phyloP scores from a whole-genome alignment of 2,113 vertebrate species.

The Catharus fuscescens region DNA sequence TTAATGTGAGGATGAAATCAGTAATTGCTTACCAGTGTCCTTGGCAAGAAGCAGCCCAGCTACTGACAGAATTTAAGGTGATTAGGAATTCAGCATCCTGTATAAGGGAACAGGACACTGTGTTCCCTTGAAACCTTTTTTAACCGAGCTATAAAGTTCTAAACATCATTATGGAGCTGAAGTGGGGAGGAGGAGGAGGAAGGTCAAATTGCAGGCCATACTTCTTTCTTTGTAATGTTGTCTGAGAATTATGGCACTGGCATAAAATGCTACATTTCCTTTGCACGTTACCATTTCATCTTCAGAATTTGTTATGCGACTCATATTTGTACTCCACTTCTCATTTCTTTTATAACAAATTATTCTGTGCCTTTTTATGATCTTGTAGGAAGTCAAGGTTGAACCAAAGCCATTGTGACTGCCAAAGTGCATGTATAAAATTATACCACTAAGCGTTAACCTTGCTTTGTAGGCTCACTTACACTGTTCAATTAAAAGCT shows the following conservation, averaged over 20 bases:
- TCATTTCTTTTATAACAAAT: slow-evolving; percentile 53
- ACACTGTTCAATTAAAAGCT: slow-evolving; percentile 65
- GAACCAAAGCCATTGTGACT: slow-evolving; percentile 57
- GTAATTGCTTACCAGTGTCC: background rate
- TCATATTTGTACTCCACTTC: slow-evolving; percentile 43
- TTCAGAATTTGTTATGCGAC: slow-evolving; percentile 43
- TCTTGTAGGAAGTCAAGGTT: slow-evolving; percentile 65
- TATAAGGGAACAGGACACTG: background rate
- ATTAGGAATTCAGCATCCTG: background rate
- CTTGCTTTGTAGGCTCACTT: slow-evolving; percentile 66
- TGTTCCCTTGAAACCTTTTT: background rate
- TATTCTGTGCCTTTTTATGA: slow-evolving; percentile 62
- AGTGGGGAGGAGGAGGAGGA: background rate
- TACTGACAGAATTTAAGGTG: background rate
- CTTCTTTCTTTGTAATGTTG: background rate
- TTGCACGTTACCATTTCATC: slow-evolving; percentile 23
- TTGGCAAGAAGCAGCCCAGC: background rate
- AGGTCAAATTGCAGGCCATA: background rate
- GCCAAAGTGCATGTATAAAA: slow-evolving; percentile 65
- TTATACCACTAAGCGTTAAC: slow-evolving; percentile 59
- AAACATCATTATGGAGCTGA: background rate
- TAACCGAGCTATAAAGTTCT: background rate
- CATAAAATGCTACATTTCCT: slow-evolving; percentile 61
- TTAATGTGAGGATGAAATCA: background rate
- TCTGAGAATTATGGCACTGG: slow-evolving; percentile 15